A percentile compares a stretch with the other conserved stretches of the same genome.
phyloP scores from a whole-genome alignment of 2,113 vertebrate genomes.

The Pluvianellus socialis region DNA sequence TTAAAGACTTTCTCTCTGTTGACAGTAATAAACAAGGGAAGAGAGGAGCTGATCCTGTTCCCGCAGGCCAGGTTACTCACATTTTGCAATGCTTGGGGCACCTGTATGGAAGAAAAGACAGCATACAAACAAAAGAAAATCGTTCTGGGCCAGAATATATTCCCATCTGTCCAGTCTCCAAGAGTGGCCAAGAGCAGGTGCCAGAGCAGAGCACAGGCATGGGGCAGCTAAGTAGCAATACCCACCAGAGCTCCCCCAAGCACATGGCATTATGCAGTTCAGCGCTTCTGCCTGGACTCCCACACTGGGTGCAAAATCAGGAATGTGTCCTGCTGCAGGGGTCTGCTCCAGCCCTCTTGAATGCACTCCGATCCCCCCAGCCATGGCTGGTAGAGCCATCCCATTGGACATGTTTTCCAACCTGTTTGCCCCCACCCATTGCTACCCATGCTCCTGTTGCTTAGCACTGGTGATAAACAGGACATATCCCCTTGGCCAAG shows the following conservation, averaged over 20 bases:
- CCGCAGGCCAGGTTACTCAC: background rate
- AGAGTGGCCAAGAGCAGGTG: background rate
- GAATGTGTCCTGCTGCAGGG: background rate
- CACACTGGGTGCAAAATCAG: background rate
- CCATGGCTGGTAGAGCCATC: fast-evolving
- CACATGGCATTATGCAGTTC: fast-evolving
- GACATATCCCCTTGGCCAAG: background rate
- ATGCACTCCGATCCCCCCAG: background rate
- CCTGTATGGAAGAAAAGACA: background rate
- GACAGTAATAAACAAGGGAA: constrained; percentile 23
- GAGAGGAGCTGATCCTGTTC: background rate
- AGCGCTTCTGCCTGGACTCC: background rate
- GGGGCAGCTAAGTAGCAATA: background rate
- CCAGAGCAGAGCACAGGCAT: background rate
- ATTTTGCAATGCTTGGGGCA: background rate
- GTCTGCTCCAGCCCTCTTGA: background rate
- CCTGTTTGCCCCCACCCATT: background rate
- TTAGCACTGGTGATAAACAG: background rate
- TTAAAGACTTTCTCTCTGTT: constrained; percentile 8
- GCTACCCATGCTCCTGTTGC: background rate
- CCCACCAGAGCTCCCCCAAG: background rate
- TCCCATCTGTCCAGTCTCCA: background rate
- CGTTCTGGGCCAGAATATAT: background rate
- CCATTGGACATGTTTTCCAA: fast-evolving
- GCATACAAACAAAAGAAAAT: background rate